Evolutionary conservation across 2,888 invertebrate genomes (phyloP), one percentile per base, ranked within the genome.

Genomic region (Eubasilissa splendida): DNA sequence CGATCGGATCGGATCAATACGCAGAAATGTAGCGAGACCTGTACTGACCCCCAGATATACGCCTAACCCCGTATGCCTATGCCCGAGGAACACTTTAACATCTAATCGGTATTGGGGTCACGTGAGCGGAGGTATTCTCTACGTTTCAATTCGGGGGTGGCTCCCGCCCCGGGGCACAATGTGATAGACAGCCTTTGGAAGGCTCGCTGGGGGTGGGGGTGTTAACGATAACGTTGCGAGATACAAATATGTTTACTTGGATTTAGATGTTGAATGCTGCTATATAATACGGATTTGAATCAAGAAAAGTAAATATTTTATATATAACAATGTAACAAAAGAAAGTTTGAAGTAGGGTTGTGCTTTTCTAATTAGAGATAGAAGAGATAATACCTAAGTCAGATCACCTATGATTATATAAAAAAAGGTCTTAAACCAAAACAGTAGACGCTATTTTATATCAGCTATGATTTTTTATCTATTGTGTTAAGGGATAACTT

Each of bases 81-180:
- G 70, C 50, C 33, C 22, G 58, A 76, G 77, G 54, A 77, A 80
- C 77, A 80, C 70, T 80, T 80, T 77, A 65, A 66, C 65, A 50
- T 59, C 68, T 79, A 77, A 81, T 81, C 81, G 68, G 76, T 71
- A 82, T 75, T 82, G 60, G 79, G 63, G 70, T 79, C 81, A 82
- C 81, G 81, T 82, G 68, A 31, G 70, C 71, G 53, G 53, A 54
- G 79, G 63, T 70, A 60, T 78, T 78, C 78, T 78, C 79, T 76
- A 82, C 79, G 81, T 82, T 82, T 82, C 81, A 82, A 82, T 79
- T 79, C 81, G 74, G 74, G 74, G 53, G 60, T 14, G 54, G 52
- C 53, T 10, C 79, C 33, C 31, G 53, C 80, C 75, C 60, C 7
- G 66, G 76, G 78, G 78, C 60, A 59, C 59, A 63, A 60, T 79